These are phyloP conservation scores for Drosophila melanocephala DNA, from an alignment of 2,888 invertebrate genomes.

Conservation along the genomic window DNA sequence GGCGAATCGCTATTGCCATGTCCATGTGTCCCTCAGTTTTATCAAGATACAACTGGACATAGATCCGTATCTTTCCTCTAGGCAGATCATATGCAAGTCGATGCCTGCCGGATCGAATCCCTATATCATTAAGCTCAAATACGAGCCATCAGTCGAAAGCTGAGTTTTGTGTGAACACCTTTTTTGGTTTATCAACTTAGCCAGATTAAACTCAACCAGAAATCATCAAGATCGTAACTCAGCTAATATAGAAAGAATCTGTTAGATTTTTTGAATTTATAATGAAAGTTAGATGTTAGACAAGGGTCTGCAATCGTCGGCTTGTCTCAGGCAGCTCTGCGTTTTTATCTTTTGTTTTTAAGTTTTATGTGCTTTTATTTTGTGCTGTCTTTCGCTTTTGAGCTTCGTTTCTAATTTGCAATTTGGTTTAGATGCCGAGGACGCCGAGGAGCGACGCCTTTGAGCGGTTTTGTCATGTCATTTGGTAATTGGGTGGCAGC, in stretches of 20 bases:
- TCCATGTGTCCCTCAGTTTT: not conserved
- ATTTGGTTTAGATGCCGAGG: conserved; percentile 72
- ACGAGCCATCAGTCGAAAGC: not conserved
- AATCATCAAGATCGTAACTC: not conserved
- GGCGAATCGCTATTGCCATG: rapidly evolving
- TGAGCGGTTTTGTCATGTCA: conserved; percentile 84
- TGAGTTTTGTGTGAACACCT: not conserved
- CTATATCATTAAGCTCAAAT: not conserved
- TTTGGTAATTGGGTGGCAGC: conserved; percentile 85
- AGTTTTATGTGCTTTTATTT: conserved; percentile 68
- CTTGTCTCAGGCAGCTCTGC: not conserved
- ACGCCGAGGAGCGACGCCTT: conserved; percentile 61
- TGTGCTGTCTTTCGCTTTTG: conserved; percentile 54
- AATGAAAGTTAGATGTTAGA: not conserved
- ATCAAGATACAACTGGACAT: not conserved
- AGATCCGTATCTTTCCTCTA: not conserved
- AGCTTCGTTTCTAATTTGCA: conserved; percentile 82
- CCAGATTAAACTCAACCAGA: not conserved
- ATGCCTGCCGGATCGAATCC: not conserved
- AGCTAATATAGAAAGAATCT: not conserved
- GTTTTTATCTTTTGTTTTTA: conserved; percentile 25
- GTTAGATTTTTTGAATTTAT: too few relatives aligned
- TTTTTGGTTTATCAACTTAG: not conserved
- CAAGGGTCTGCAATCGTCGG: not conserved
- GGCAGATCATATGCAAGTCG: too few relatives aligned